Evolutionary conservation across 2,797 vertebrate species (phyloP).

Genomic region (Megaceryle alcyon): DNA sequence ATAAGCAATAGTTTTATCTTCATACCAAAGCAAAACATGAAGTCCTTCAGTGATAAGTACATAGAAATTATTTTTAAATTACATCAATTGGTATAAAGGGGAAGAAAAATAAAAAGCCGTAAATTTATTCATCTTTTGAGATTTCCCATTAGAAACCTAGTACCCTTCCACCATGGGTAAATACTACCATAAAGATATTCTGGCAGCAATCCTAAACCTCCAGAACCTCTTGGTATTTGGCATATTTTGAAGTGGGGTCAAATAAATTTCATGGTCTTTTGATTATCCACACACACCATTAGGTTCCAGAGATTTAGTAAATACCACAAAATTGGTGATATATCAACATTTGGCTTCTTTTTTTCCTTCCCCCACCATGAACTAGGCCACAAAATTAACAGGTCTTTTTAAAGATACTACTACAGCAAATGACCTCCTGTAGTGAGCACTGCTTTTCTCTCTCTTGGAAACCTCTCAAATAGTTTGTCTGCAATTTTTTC

Average conservation of each 20-base stretch:
- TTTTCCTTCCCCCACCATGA: not conserved
- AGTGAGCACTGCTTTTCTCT: not conserved
- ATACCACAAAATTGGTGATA: constrained; percentile 44
- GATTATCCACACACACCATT: constrained; percentile 39
- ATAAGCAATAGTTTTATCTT: not conserved
- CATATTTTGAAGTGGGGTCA: constrained; percentile 28
- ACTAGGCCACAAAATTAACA: constrained; percentile 45
- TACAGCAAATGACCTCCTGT: constrained; percentile 15
- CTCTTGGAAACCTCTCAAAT: not conserved
- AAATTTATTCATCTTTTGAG: not conserved
- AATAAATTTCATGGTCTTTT: constrained; percentile 54
- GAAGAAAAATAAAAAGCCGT: not conserved
- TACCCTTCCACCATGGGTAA: not conserved
- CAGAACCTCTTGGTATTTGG: constrained; percentile 41
- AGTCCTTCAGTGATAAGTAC: not conserved
- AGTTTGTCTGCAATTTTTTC: not conserved
- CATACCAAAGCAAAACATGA: not conserved
- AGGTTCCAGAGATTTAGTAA: constrained; percentile 45
- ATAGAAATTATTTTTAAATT: not conserved
- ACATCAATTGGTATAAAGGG: not conserved
- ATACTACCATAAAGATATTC: constrained; percentile 37
- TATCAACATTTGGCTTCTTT: constrained; percentile 20
- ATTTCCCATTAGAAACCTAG: constrained; percentile 1
- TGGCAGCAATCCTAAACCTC: constrained; percentile 55
- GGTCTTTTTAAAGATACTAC: not conserved